These are phyloP conservation scores for Leucozona laternaria DNA, from an alignment of 2,888 invertebrate genomes.

Conservation along the genomic window DNA sequence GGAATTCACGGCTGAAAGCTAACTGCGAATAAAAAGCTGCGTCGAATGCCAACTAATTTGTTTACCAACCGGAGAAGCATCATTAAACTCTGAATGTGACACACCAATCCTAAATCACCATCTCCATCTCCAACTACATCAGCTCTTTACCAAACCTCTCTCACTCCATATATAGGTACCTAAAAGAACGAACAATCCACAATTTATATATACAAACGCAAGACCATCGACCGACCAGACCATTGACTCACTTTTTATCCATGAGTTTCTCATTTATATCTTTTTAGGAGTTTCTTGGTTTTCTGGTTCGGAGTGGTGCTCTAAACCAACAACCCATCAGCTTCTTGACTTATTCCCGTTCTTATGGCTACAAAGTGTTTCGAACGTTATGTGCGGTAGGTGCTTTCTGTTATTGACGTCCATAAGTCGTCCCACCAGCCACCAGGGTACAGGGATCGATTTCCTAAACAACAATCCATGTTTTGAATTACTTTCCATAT, in stretches of 20 bases:
- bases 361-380: conserved; percentile 33
- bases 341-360: conserved; percentile 44
- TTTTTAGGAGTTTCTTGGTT: conserved; percentile 35
- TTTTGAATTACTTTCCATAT: conserved; percentile 44
- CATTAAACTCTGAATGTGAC: conserved; percentile 23
- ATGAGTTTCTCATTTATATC: conserved; percentile 31
- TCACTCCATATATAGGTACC: not conserved
- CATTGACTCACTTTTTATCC: conserved; percentile 42
- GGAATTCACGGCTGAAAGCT: not conserved
- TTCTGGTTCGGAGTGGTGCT: conserved; percentile 19
- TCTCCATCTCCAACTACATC: not conserved
- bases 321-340: conserved; percentile 6
- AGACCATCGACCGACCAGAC: conserved; percentile 37
- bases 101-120: not conserved
- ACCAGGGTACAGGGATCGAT: conserved; percentile 29
- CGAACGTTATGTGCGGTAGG: conserved; percentile 23
- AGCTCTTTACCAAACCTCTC: not conserved
- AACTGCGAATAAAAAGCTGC: conserved; percentile 13
- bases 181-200: not conserved
- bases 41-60: conserved; percentile 33
- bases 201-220: not conserved
- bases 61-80: conserved; percentile 22
- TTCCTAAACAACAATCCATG: conserved; percentile 36
- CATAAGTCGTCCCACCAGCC: conserved; percentile 18
- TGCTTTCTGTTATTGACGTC: conserved; percentile 45